These are phyloP conservation scores for Amphiura filiformis DNA, from an alignment of 35 echinoderm and acorn worm genomes.

Conservation along the genomic window DNA sequence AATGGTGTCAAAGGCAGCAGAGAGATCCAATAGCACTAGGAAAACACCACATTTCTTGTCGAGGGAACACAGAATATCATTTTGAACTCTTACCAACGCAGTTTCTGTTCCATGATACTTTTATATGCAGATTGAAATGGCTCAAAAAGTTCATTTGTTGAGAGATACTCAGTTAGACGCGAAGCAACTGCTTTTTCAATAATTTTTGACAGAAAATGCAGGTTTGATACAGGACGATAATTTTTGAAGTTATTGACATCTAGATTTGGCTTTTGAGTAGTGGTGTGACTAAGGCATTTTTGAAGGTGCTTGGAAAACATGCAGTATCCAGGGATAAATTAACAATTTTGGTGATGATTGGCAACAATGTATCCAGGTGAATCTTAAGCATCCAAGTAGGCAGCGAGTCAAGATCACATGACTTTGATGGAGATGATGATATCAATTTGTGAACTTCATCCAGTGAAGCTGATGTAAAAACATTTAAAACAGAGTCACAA, in stretches of 20 bases:
- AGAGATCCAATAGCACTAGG: not conserved
- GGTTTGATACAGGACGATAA: not conserved
- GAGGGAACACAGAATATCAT: not conserved
- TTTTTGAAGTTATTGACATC: not conserved
- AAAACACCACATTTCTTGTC: conserved; percentile 2
- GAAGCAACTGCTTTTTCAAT: conserved; percentile 2
- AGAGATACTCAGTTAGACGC: not conserved
- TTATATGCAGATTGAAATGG: not conserved
- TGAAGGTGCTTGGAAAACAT: not conserved
- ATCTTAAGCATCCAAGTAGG: not conserved
- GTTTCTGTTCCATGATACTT: not conserved
- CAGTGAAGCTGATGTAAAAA: not conserved
- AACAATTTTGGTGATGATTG: not conserved
- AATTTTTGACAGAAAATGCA: not conserved
- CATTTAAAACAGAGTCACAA: not conserved
- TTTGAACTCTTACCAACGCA: not conserved
- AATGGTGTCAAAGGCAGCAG: too few species aligned
- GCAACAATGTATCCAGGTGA: not conserved
- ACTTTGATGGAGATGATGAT: conserved; percentile 9
- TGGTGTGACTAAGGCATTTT: not conserved
- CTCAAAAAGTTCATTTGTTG: not conserved
- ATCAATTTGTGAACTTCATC: not conserved
- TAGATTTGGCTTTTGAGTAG: not conserved
- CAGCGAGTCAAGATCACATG: conserved; percentile 4
- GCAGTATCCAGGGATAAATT: not conserved